Evolutionary conservation across 2,113 vertebrate genomes (phyloP), one percentile per base, ranked within the genome.

Genomic region (Leiothrix lutea): DNA sequence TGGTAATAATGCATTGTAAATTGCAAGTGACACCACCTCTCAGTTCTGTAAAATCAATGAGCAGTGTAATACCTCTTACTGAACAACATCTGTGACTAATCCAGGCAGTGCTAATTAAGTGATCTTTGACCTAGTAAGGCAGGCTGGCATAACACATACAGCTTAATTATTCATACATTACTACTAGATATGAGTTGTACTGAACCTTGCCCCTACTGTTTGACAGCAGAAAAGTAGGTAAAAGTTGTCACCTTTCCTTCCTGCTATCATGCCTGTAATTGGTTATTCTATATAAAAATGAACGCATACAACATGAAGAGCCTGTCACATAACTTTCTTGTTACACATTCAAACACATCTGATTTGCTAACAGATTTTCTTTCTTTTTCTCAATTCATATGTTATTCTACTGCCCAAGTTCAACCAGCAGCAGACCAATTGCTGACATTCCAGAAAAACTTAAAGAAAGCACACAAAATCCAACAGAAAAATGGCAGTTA

Each of bases 121-220:
- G 88, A 96, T 71, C 95, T 95, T 96, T 94, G 60, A 92, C 92
- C 95, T 79, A 95, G 88, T 86, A 83, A 80, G 47, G 40, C 33
- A 91, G 33, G 45, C 54, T 86, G 92, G 75, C 82, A 72, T 84
- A 92, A 94, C 65, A 90, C 19, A 93, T 42, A 74, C 56, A 86
- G 87, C 45, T 93, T 96, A 94, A 93, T 94, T 94, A 96, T 90
- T 97, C 82, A 92, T 75, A 91, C 40, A 71, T 86, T 61, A 78
- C 62, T 92, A 90, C 65, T 92, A 74, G 65, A 95, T 90, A 96
- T 4, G 28, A 95, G 79, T 26, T 78, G 65, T 38, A 71, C n/a
- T 70, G 62, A 35, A 96, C 94, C 64, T 95, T 93, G 85, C 12
- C 33, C 54, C 40, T 75, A 67, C 9, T 88, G 57, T 86, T 48